Conservation (phyloP, 1,140 invertebrate species). For the Bombus vancouverensis region DNA sequence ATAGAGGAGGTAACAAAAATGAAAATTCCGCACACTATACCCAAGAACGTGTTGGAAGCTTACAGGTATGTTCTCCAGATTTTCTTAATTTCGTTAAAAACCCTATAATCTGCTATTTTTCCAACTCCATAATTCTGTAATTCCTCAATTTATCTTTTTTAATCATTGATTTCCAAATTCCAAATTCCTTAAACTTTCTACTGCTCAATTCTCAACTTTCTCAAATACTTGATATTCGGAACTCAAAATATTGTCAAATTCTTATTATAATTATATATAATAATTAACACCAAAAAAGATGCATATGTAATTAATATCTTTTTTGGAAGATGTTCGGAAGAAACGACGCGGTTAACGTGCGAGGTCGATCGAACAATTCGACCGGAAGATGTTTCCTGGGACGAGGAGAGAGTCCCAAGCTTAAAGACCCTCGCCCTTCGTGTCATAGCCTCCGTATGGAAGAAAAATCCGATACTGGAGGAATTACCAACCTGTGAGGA, state of each 20-base stretch:
- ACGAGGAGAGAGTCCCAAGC: constrained; percentile 67
- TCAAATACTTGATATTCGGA: neutral
- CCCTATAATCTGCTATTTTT: neutral
- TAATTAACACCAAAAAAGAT: neutral
- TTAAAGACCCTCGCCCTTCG: constrained; percentile 71
- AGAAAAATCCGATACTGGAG: constrained; percentile 72
- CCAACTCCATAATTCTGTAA: no score
- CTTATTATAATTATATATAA: neutral
- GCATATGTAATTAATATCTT: constrained; percentile 18
- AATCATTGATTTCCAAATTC: neutral
- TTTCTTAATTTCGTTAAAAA: neutral
- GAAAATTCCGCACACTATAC: constrained; percentile 70
- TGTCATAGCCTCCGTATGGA: constrained; percentile 70
- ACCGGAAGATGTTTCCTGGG: constrained; percentile 74
- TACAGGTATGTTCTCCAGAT: constrained; percentile 63
- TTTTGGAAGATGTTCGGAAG: constrained; percentile 70
- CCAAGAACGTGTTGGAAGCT: constrained; percentile 62
- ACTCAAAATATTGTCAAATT: neutral
- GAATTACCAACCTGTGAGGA: constrained; percentile 73
- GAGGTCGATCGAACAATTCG: constrained; percentile 69
- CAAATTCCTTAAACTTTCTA: no score
- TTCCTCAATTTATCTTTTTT: neutral
- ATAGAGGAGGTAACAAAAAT: constrained; percentile 52
- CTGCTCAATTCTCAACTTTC: no score
- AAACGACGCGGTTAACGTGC: constrained; percentile 59